Conservation (phyloP, 2,888 invertebrate genomes). For the Petrolisthes manimaculis region DNA sequence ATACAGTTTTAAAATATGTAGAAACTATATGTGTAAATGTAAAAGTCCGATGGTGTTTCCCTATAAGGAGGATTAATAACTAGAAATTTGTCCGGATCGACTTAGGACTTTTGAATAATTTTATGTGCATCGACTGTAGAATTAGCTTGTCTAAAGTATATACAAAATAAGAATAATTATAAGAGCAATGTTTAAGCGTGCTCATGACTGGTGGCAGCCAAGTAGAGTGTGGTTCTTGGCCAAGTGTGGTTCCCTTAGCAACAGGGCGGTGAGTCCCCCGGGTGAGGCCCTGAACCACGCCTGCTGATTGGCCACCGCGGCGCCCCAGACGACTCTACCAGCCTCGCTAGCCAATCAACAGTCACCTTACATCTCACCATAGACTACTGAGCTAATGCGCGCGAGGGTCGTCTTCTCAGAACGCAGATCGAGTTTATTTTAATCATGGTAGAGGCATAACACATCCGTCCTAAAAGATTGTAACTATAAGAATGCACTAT, state of each 20-base stretch:
- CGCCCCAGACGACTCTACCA: conserved; percentile 51
- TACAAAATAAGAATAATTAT: neutral
- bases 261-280: conserved; percentile 57
- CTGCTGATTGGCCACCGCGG: conserved; percentile 36
- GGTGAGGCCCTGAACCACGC: conserved; percentile 17
- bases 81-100: conserved; percentile 14
- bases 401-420: conserved; percentile 55
- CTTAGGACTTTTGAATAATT: neutral
- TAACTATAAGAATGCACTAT: neutral
- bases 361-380: conserved; percentile 28
- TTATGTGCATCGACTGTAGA: conserved; percentile 6
- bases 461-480: neutral
- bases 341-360: conserved; percentile 35
- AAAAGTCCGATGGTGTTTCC: neutral
- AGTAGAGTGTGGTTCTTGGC: conserved; percentile 37
- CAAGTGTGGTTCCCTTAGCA: conserved; percentile 59
- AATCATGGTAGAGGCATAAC: conserved; percentile 36
- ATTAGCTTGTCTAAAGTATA: too few relatives aligned
- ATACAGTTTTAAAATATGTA: neutral
- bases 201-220: conserved; percentile 30
- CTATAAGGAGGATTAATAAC: neutral
- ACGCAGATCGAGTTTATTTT: conserved; percentile 50
- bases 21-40: neutral
- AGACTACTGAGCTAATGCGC: conserved; percentile 42
- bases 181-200: neutral